Conservation (phyloP, 2,797 vertebrate species). For the Oceanodroma leucorhoa region DNA sequence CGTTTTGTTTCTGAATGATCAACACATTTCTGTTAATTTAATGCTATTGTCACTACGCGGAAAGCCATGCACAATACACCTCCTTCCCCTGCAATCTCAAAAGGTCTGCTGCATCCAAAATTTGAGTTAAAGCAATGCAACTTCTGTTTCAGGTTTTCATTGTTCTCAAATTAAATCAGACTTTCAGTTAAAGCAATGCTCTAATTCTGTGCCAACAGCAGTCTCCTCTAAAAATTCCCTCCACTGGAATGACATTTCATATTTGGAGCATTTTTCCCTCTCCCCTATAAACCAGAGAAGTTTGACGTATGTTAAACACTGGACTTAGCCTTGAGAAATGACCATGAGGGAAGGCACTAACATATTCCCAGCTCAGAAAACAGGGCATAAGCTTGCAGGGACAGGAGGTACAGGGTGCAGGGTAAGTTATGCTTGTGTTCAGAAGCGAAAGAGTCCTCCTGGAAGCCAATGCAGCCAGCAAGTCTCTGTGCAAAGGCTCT, state of each 20-base stretch:
- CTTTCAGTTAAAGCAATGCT: not conserved
- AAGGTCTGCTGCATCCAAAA: not conserved
- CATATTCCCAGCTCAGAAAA: not conserved
- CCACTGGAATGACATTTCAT: not conserved
- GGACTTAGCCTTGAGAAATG: not conserved
- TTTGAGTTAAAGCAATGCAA: not conserved
- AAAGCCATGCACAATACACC: not conserved
- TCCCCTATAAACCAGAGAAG: not conserved
- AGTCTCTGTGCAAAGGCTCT: not conserved
- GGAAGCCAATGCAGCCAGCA: not conserved
- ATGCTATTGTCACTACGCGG: rapidly evolving
- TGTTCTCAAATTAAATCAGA: not conserved
- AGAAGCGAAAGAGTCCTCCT: not conserved
- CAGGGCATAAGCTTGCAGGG: not conserved
- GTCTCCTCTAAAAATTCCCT: not conserved
- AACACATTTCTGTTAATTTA: not conserved
- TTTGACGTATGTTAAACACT: not conserved
- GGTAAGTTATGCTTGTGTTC: not conserved
- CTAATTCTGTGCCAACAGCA: not conserved
- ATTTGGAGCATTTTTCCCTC: not conserved
- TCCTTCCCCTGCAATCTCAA: not conserved
- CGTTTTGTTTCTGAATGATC: not conserved
- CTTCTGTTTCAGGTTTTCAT: not conserved
- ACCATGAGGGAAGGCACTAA: not conserved
- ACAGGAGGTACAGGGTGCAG: not conserved